These are phyloP conservation scores for Epinotia demarniana DNA, from an alignment of 2,888 invertebrate genomes.

Conservation along the genomic window DNA sequence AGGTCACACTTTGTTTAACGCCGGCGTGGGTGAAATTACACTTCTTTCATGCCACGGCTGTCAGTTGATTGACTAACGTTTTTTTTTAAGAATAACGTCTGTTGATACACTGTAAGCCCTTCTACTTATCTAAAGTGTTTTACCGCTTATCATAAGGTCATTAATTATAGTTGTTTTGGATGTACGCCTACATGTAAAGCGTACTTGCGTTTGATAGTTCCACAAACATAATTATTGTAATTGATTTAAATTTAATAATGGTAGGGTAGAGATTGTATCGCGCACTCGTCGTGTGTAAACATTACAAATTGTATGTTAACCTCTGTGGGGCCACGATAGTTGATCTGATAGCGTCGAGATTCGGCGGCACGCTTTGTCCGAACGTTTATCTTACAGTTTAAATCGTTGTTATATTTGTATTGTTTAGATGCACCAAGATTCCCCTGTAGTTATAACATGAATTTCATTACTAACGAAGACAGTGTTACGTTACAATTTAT, in stretches of 20 bases:
- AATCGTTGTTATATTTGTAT: slow-evolving; percentile 39
- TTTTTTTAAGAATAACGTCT: slow-evolving; percentile 59
- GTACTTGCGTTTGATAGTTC: slow-evolving; percentile 55
- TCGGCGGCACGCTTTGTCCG: slow-evolving; percentile 46
- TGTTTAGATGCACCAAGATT: slow-evolving; percentile 39
- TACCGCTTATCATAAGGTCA: slow-evolving; percentile 74
- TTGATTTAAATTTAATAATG: slow-evolving; percentile 82
- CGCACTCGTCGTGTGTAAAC: slow-evolving; percentile 68
- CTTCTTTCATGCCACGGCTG: slow-evolving; percentile 44
- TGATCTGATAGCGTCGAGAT: slow-evolving; percentile 44
- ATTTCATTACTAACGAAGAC: not conserved
- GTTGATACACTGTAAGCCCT: slow-evolving; percentile 66
- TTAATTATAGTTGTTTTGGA: slow-evolving; percentile 73
- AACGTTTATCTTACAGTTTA: slow-evolving; percentile 56
- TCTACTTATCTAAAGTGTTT: slow-evolving; percentile 79
- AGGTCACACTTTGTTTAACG: slow-evolving; percentile 31
- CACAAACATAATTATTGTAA: slow-evolving; percentile 79
- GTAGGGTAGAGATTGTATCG: slow-evolving; percentile 68
- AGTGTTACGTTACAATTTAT: slow-evolving; percentile 26
- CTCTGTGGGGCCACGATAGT: slow-evolving; percentile 46
- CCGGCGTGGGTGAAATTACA: slow-evolving; percentile 46
- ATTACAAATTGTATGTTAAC: slow-evolving; percentile 53
- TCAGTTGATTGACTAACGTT: slow-evolving; percentile 61
- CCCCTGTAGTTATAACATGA: slow-evolving; percentile 1
- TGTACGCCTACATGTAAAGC: slow-evolving; percentile 69